Evolutionary conservation across 2,113 vertebrate genomes (phyloP).

Genomic region (Seriola aureovittata): DNA sequence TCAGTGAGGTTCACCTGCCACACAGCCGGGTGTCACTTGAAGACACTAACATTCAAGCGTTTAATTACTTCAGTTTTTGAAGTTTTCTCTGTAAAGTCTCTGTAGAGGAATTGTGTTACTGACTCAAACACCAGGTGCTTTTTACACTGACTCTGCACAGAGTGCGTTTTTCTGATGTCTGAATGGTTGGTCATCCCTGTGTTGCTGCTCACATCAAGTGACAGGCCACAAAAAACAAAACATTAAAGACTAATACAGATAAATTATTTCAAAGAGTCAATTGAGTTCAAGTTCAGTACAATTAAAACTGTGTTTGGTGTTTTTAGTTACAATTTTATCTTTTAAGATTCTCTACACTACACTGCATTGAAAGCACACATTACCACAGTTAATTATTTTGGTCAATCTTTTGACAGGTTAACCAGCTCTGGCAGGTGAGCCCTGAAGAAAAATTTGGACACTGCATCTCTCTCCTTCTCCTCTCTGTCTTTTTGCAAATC

Average conservation of each 20-base stretch:
- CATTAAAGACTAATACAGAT: background rate
- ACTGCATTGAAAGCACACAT: background rate
- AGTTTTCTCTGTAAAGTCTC: background rate
- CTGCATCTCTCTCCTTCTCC: background rate
- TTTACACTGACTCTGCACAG: background rate
- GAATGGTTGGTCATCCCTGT: background rate
- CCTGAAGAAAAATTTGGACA: background rate
- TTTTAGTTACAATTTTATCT: background rate
- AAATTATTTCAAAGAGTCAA: background rate
- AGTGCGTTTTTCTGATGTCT: background rate
- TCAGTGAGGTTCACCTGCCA: slow-evolving; percentile 4
- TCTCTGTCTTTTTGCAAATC: background rate
- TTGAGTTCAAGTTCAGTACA: background rate
- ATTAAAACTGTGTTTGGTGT: background rate
- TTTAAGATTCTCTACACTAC: background rate
- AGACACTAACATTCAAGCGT: background rate
- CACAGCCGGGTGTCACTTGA: background rate
- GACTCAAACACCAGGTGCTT: background rate
- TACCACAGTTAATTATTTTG: background rate
- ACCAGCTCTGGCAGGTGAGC: slow-evolving; percentile 10
- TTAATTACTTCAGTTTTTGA: background rate
- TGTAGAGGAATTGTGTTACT: background rate
- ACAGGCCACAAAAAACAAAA: background rate
- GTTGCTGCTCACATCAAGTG: background rate
- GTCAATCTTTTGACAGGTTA: background rate